These are phyloP conservation scores for Kuschelorhynchus macadamiae DNA, from an alignment of 2,888 invertebrate genomes.

Conservation along the genomic window DNA sequence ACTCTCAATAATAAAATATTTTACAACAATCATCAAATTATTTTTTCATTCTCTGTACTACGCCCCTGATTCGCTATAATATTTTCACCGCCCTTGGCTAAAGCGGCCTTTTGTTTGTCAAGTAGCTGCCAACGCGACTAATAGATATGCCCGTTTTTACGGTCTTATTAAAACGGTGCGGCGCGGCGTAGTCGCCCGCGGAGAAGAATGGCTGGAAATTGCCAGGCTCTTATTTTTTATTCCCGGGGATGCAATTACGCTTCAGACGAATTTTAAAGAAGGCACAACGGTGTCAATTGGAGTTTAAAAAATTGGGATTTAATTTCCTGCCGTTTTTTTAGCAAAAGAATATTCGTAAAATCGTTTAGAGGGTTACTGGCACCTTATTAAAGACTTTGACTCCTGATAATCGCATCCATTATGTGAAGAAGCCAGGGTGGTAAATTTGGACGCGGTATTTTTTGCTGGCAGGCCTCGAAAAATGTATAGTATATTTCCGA, in stretches of 20 bases:
- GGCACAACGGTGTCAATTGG: conserved; percentile 29
- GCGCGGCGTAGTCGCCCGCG: conserved; percentile 23
- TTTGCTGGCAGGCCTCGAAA: too few relatives aligned
- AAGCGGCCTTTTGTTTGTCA: conserved; percentile 33
- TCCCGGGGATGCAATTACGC: conserved; percentile 41
- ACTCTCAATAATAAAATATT: too few relatives aligned
- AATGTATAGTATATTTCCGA: too few relatives aligned
- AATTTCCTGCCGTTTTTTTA: conserved; percentile 24
- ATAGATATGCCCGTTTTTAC: conserved; percentile 44
- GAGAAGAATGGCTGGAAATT: conserved; percentile 37
- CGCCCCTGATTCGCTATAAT: too few relatives aligned
- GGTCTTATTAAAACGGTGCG: conserved; percentile 41
- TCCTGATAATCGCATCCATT: too few relatives aligned
- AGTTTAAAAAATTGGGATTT: conserved; percentile 19
- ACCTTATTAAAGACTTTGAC: too few relatives aligned
- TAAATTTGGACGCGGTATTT: too few relatives aligned
- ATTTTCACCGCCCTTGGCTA: conserved; percentile 13
- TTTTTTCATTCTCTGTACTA: too few relatives aligned
- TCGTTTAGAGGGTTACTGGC: too few relatives aligned
- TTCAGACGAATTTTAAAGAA: conserved; percentile 43
- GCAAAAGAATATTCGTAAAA: not conserved
- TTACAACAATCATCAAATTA: too few relatives aligned
- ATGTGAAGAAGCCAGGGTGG: too few relatives aligned
- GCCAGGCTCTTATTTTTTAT: conserved; percentile 25
- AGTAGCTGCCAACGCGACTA: conserved; percentile 41